Evolutionary conservation across 2,113 vertebrate species (phyloP).

Genomic region (Zosterops hypoxanthus): DNA sequence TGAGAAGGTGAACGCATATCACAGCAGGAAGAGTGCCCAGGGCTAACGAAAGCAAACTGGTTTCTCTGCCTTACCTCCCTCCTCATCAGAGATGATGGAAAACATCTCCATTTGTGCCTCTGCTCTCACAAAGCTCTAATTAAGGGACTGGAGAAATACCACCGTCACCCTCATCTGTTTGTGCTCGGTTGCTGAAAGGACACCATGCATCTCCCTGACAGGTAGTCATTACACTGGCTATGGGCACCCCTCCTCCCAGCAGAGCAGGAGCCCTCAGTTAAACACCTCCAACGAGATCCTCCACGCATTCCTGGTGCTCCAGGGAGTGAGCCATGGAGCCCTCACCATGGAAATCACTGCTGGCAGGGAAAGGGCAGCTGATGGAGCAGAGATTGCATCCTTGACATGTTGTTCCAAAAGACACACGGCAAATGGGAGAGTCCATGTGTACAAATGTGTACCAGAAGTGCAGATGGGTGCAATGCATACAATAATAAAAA

Average conservation of each 20-base stretch:
- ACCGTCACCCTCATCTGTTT: conserved; percentile 70
- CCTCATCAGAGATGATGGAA: conserved; percentile 58
- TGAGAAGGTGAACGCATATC: background rate
- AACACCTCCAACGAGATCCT: background rate
- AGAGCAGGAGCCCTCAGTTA: conserved; percentile 41
- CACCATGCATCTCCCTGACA: conserved; percentile 79
- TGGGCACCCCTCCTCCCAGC: conserved; percentile 55
- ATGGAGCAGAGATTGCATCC: background rate
- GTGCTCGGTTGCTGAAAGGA: conserved; percentile 74
- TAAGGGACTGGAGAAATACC: conserved; percentile 78
- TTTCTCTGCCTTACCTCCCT: conserved; percentile 5
- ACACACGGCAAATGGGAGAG: background rate
- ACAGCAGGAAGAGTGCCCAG: background rate
- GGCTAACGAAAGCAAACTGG: conserved; percentile 8
- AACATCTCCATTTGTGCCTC: conserved; percentile 53
- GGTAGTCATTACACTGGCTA: conserved; percentile 75
- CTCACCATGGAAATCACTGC: background rate
- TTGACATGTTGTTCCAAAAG: background rate
- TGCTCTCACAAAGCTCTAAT: conserved; percentile 73
- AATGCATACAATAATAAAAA: background rate
- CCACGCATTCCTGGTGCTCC: background rate
- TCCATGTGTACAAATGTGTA: fast-evolving
- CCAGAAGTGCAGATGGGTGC: background rate
- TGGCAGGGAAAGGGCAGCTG: background rate
- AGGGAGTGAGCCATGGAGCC: background rate